Evolutionary conservation across 2,113 vertebrate species (phyloP), one percentile per base, ranked within the genome.

Genomic region (Nanger granti): DNA sequence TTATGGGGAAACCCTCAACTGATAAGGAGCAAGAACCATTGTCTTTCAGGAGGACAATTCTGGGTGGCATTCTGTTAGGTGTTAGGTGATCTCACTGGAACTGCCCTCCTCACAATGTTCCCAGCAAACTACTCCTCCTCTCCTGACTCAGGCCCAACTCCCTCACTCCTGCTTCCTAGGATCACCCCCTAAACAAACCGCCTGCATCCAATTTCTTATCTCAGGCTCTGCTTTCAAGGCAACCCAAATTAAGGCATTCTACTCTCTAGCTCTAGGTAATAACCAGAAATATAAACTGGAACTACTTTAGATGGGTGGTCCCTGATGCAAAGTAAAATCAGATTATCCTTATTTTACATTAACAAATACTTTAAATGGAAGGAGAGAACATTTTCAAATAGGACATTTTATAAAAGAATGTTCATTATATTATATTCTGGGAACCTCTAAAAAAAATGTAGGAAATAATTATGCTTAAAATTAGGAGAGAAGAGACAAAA

Each of bases 351-450:
- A 41, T 69, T 94, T 55, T 54, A 12, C 28, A 85, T 49, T 89
- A 34, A 91, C 76, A 91, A 54, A 44, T 84, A 80, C 87, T 92
- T 87, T 91, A 88, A 96, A 82, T 76, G 34, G 64, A 96, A 97
- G 76, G 54, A 69, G 34, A 69, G 47, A 82, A n/a, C 20, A 73
- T 91, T n/a, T 82, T 80, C n/a, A 87, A 10, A 20, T 7, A 73
- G 34, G 9, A 83, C 24, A 14, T 82, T 79, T 86, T 93, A 29
- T 60, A 94, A 94, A 87, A 54, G 44, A 92, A 89, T 7, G 13
- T 31, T 96, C 18, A 89, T 49, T 89, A 41, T 41, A 44, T 60
- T 69, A 69, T 94, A 29, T 44, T 59, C 18, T 79, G n/a, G 47
- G 37, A 95, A 54, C 34, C 28, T 73, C 41, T 92, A 7, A 52